A percentile compares a stretch with the other conserved stretches of the same genome.
These are phyloP conservation scores for Slavum lentiscoides DNA, from an alignment of 2,888 invertebrate species.

Conservation along the genomic window DNA sequence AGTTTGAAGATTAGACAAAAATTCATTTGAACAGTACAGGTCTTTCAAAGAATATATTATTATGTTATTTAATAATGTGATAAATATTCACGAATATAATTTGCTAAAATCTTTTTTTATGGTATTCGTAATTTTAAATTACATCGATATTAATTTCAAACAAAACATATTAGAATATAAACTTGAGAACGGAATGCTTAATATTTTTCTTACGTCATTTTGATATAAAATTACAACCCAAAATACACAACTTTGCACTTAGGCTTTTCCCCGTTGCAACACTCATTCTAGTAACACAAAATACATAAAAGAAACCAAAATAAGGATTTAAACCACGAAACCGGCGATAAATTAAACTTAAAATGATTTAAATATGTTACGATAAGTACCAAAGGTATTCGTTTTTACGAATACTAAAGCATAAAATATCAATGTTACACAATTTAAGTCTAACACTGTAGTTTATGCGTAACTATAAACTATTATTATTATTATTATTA, in stretches of 20 bases:
- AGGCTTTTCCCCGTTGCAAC: not conserved
- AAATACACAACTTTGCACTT: constrained; percentile 43
- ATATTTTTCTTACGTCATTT: constrained; percentile 19
- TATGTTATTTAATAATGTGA: not conserved
- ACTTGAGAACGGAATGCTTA: constrained; percentile 9
- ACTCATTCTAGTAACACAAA: constrained; percentile 1
- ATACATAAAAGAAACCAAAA: constrained; percentile 25
- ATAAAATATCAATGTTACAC: not conserved
- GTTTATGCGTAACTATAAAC: no score
- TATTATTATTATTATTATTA: no score
- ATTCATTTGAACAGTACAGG: not conserved
- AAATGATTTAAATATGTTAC: constrained; percentile 24
- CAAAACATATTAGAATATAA: constrained; percentile 14
- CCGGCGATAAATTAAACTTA: constrained; percentile 32
- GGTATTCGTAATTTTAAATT: constrained; percentile 10
- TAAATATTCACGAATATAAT: not conserved
- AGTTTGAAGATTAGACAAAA: not conserved
- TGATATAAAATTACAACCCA: constrained; percentile 12
- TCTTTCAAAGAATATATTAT: not conserved
- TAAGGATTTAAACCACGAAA: constrained; percentile 20
- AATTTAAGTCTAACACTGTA: not conserved
- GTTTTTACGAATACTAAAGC: not conserved
- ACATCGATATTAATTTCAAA: constrained; percentile 17
- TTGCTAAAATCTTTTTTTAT: not conserved
- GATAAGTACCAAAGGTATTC: not conserved